Evolutionary conservation across 2,888 invertebrate species (phyloP).

Genomic region (Anticlea derivata): DNA sequence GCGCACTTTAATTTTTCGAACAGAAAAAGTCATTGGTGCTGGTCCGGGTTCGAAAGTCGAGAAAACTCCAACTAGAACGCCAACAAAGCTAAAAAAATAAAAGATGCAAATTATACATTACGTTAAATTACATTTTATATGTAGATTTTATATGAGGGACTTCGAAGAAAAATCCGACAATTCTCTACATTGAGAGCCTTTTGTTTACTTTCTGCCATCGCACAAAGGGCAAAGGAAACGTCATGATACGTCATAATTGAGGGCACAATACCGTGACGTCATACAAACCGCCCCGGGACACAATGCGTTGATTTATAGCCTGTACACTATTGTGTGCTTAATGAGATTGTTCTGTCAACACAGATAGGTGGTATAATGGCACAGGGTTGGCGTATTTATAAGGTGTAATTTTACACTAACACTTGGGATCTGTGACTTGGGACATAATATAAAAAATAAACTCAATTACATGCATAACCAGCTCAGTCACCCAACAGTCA

Average conservation of each 20-base stretch:
- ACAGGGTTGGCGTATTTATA: constrained; percentile 2
- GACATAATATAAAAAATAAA: too few species aligned
- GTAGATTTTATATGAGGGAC: too few species aligned
- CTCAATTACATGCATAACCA: too few species aligned
- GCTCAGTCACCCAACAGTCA: too few species aligned
- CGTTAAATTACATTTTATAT: too few species aligned
- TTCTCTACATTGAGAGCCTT: not conserved
- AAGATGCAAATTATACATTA: too few species aligned
- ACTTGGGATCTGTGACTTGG: not conserved
- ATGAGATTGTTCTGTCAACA: constrained; percentile 73
- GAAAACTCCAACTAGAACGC: too few species aligned
- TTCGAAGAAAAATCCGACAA: not conserved
- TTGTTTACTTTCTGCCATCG: constrained; percentile 16
- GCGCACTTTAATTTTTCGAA: too few species aligned
- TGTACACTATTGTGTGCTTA: constrained; percentile 66
- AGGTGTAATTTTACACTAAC: not conserved
- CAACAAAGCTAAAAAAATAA: too few species aligned
- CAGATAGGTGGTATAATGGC: constrained; percentile 29
- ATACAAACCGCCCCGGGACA: constrained; percentile 51
- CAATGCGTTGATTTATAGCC: constrained; percentile 72
- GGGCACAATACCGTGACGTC: constrained; percentile 35
- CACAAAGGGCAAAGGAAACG: constrained; percentile 31
- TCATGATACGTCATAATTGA: constrained; percentile 57
- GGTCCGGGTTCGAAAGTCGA: too few species aligned
- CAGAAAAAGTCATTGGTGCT: too few species aligned